phyloP scores from a whole-genome alignment of 2,113 vertebrate species.

The Regulus satrapa region DNA sequence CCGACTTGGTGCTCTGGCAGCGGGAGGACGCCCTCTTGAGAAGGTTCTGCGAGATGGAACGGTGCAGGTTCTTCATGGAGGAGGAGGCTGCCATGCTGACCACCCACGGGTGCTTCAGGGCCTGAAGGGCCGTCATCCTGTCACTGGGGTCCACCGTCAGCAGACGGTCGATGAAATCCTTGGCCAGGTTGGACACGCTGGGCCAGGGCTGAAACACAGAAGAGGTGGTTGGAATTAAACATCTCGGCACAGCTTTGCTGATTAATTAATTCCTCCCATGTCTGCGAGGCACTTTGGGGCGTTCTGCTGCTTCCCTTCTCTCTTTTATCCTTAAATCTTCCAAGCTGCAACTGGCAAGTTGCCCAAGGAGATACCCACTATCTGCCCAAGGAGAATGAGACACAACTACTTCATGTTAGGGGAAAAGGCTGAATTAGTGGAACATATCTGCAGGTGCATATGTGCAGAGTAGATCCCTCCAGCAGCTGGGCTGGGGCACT shows the following conservation, averaged over 20 bases:
- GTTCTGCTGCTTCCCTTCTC: neutral
- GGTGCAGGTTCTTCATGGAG: constrained; percentile 98
- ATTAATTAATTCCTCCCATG: neutral
- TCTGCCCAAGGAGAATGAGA: neutral
- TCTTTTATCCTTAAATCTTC: neutral
- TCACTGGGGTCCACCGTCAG: constrained; percentile 90
- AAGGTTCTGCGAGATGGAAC: constrained; percentile 97
- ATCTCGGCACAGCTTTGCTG: neutral
- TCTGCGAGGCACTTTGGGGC: neutral
- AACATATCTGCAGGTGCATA: accelerated
- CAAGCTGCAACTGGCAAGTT: neutral
- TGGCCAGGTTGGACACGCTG: constrained; percentile 95
- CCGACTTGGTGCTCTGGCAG: constrained; percentile 97
- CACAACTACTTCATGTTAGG: neutral
- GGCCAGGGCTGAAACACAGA: constrained; percentile 88
- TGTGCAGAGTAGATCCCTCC: neutral
- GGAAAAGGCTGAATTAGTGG: neutral
- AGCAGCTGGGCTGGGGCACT: neutral
- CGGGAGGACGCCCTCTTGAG: constrained; percentile 94
- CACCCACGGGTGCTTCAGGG: constrained; percentile 95
- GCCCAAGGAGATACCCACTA: neutral
- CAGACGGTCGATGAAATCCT: constrained; percentile 95
- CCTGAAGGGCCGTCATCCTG: constrained; percentile 90
- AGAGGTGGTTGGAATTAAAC: neutral
- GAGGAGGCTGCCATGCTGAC: constrained; percentile 98